Percentiles rank a stretch among this genome's conserved stretches.
phyloP scores from a whole-genome alignment of 2,113 vertebrate genomes.

The Anolis sagrei region DNA sequence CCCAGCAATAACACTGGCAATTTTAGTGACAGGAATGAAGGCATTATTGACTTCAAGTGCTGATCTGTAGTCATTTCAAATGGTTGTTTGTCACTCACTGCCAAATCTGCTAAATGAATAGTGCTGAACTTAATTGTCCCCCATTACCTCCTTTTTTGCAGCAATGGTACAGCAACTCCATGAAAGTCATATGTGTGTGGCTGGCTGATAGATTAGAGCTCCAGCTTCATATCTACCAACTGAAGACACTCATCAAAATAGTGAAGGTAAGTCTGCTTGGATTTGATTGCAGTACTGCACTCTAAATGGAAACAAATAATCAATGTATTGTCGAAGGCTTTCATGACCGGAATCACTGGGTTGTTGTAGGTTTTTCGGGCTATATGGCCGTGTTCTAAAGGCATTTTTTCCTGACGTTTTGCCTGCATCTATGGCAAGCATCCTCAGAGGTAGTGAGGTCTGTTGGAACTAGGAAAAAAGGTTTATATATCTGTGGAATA shows the following conservation, averaged over 20 bases:
- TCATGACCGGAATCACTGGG: no score
- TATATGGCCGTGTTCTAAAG: no score
- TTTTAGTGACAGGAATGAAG: conserved; percentile 82
- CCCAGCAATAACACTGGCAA: conserved; percentile 76
- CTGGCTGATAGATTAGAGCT: conserved; percentile 94
- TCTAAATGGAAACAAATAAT: conserved; percentile 33
- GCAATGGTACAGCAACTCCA: conserved; percentile 94
- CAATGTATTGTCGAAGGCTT: no score
- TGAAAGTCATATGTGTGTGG: conserved; percentile 92
- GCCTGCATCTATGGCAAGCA: no score
- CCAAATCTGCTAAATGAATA: conserved; percentile 79
- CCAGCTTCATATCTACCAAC: conserved; percentile 95
- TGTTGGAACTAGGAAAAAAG: no score
- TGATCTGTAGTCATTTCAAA: conserved; percentile 79
- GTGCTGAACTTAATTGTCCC: conserved; percentile 60
- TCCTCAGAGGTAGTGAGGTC: no score
- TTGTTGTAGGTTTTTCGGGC: no score
- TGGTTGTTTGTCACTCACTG: conserved; percentile 81
- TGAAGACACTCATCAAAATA: conserved; percentile 98
- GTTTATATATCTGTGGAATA: no score
- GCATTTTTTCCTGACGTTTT: no score
- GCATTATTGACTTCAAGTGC: conserved; percentile 82
- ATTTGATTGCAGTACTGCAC: conserved; percentile 32
- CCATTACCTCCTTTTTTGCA: conserved; percentile 69
- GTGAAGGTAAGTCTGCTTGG: conserved; percentile 88